These are phyloP conservation scores for Staurois parvus DNA, from an alignment of 2,797 vertebrate genomes.

Conservation along the genomic window DNA sequence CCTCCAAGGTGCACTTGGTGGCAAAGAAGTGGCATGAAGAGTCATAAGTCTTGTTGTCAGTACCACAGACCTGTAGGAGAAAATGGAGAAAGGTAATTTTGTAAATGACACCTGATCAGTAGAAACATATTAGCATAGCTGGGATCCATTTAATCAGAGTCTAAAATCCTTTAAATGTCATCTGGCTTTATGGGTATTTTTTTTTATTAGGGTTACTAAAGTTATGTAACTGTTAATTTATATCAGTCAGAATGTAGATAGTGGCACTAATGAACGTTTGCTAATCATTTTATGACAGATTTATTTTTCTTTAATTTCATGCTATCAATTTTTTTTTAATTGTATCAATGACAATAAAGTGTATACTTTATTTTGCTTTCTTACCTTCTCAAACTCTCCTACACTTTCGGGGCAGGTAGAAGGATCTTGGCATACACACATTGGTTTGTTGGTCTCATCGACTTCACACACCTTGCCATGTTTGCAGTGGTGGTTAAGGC, in stretches of 20 bases:
- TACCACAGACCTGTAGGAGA: conserved; percentile 89
- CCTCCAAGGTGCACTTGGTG: conserved; percentile 96
- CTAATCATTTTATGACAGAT: no score
- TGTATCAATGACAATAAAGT: background rate
- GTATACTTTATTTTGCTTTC: conserved; percentile 33
- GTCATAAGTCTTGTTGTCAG: conserved; percentile 97
- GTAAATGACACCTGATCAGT: background rate
- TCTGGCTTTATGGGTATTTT: no score
- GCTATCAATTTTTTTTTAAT: background rate
- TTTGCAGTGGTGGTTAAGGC: conserved; percentile 96
- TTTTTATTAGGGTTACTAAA: no score
- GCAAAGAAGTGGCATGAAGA: conserved; percentile 97
- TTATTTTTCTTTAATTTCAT: no score
- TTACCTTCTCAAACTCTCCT: conserved; percentile 92
- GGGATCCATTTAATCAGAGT: no score
- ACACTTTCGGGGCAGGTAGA: conserved; percentile 85
- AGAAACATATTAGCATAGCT: no score
- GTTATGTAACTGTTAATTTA: no score
- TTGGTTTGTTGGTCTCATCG: conserved; percentile 91
- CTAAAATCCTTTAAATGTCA: no score
- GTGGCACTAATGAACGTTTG: no score
- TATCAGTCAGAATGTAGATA: no score
- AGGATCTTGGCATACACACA: conserved; percentile 98
- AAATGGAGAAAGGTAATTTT: background rate
- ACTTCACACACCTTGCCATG: conserved; percentile 97